phyloP scores from a whole-genome alignment of 2,797 vertebrate species.

The Paguma larvata region DNA sequence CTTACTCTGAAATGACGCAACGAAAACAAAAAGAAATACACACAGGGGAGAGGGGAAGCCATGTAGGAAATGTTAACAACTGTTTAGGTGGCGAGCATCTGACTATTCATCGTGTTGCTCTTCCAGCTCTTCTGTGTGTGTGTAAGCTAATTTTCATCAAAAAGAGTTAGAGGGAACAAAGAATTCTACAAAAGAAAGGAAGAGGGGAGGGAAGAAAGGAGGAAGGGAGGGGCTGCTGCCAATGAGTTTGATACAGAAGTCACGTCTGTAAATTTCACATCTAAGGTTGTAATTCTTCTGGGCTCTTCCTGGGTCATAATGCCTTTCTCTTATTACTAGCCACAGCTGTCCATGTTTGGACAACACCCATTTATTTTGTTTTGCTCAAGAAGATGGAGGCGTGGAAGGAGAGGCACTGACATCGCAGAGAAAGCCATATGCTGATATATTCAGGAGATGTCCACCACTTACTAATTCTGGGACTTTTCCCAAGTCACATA shows the following conservation, averaged over 20 bases:
- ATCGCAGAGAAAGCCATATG: neutral
- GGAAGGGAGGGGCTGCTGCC: neutral
- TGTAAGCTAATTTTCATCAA: neutral
- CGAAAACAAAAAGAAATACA: slow-evolving; percentile 36
- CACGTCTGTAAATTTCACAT: neutral
- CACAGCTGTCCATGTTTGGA: neutral
- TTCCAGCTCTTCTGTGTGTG: neutral
- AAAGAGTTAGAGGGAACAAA: slow-evolving; percentile 24
- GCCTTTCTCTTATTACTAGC: neutral
- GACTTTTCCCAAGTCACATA: neutral
- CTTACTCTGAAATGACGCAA: neutral
- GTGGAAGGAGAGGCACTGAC: neutral
- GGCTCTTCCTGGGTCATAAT: neutral
- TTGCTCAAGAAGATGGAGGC: neutral
- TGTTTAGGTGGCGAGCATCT: neutral
- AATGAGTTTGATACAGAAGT: neutral
- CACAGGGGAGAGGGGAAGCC: neutral
- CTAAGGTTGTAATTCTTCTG: neutral
- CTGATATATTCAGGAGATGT: neutral
- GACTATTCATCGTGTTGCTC: neutral
- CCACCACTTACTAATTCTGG: neutral
- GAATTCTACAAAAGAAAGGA: neutral
- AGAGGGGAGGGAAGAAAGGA: neutral
- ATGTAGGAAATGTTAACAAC: neutral
- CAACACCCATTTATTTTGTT: neutral